phyloP scores from a whole-genome alignment of 2,888 invertebrate genomes.

The Ormia ochracea region DNA sequence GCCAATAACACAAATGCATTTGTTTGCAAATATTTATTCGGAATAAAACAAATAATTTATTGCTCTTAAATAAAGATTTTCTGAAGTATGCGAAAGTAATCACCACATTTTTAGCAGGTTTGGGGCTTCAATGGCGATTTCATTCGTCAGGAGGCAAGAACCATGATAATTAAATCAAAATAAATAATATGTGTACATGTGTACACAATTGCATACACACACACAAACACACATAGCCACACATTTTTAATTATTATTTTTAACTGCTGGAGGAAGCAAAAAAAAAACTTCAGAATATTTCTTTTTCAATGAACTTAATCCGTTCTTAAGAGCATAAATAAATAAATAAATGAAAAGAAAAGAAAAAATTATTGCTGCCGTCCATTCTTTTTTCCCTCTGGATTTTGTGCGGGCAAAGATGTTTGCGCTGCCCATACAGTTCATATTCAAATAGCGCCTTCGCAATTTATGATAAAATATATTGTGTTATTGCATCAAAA shows the following conservation, averaged over 20 bases:
- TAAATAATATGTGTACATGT: no score
- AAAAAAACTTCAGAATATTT: slow-evolving; percentile 3
- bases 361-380: not conserved
- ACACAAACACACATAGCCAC: no score
- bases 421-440: not conserved
- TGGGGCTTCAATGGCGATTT: not conserved
- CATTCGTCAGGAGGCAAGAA: not conserved
- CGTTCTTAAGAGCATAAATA: not conserved
- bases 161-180: not conserved
- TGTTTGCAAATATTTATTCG: not conserved
- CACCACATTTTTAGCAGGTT: not conserved
- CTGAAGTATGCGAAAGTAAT: not conserved
- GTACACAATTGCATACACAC: no score
- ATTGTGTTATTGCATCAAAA: slow-evolving; percentile 43
- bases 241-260: slow-evolving; percentile 12
- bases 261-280: not conserved
- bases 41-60: slow-evolving; percentile 19
- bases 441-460: slow-evolving; percentile 34
- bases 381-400: not conserved
- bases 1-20: not conserved
- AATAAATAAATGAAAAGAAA: not conserved
- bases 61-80: slow-evolving; percentile 14
- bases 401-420: not conserved
- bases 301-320: not conserved
- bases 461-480: slow-evolving; percentile 44